A percentile compares a stretch with the other conserved stretches of the same genome.
Evolutionary conservation across 2,797 vertebrate genomes (phyloP).

Genomic region (Pangasius sanitwongsei): DNA sequence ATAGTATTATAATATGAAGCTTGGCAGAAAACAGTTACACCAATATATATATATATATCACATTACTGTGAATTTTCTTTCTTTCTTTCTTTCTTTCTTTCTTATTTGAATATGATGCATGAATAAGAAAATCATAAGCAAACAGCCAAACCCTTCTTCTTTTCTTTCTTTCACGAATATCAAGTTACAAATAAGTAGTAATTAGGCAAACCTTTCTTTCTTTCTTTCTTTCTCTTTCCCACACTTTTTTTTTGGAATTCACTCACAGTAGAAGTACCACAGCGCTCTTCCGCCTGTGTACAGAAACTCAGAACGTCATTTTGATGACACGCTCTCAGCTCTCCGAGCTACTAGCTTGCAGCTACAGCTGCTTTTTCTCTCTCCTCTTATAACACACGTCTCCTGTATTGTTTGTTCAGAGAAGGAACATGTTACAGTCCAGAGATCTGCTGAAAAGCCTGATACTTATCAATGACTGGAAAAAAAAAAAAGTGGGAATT

Average conservation of each 20-base stretch:
- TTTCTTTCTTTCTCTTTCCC: neutral
- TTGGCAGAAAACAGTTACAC: neutral
- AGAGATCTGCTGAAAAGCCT: conserved; percentile 17
- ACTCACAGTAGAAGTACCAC: neutral
- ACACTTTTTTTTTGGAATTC: neutral
- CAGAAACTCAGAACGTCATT: neutral
- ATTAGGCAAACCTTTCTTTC: neutral
- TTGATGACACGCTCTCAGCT: neutral
- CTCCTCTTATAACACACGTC: too few species aligned
- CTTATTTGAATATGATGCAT: too few species aligned
- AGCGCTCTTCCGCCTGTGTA: neutral
- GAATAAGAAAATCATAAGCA: too few species aligned
- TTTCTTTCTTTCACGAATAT: neutral
- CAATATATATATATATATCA: too few species aligned
- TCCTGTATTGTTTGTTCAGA: conserved; percentile 29
- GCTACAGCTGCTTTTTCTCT: neutral
- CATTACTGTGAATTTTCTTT: too few species aligned
- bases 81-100: too few species aligned
- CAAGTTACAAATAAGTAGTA: neutral
- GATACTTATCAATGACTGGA: conserved; percentile 37
- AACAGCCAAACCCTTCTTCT: neutral
- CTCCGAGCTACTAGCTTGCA: neutral
- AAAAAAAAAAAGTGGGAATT: conserved; percentile 27
- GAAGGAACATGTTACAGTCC: conserved; percentile 38
- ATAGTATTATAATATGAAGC: neutral